phyloP scores from a whole-genome alignment of 2,797 vertebrate species.

The Hapalemur alaotrensis region DNA sequence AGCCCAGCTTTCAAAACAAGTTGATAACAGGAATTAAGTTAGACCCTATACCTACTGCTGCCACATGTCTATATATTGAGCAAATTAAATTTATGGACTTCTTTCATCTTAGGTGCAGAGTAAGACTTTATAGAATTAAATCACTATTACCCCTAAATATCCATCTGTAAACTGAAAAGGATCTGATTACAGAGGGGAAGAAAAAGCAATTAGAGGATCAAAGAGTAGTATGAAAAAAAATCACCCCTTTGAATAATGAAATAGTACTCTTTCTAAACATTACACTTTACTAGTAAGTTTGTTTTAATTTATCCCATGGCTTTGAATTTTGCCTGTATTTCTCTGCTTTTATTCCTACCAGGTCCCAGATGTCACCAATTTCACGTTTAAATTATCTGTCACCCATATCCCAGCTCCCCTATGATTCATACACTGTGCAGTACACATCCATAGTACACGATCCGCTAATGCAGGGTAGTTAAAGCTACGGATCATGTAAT shows the following conservation, averaged over 20 bases:
- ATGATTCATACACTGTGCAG: conserved; percentile 29
- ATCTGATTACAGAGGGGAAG: background rate
- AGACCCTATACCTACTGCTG: background rate
- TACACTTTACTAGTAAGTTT: background rate
- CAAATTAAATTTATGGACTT: background rate
- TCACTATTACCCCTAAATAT: background rate
- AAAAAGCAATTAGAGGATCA: background rate
- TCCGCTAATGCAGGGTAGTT: conserved; percentile 62
- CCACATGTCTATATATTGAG: background rate
- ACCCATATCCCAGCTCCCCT: background rate
- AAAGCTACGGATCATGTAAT: conserved; percentile 31
- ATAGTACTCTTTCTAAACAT: background rate
- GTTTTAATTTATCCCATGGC: background rate
- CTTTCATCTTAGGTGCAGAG: background rate
- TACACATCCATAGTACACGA: conserved; percentile 22
- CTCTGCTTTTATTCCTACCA: background rate
- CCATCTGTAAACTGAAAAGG: background rate
- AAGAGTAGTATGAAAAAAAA: background rate
- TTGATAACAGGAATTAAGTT: background rate
- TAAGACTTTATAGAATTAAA: background rate
- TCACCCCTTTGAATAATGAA: background rate
- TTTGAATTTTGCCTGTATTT: conserved; percentile 18
- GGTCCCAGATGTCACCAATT: background rate
- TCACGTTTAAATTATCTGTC: background rate
- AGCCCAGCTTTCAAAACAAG: background rate